A percentile compares a stretch with the other conserved stretches of the same genome.
Evolutionary conservation across 2,113 vertebrate genomes (phyloP).

Genomic region (Peromyscus leucopus): DNA sequence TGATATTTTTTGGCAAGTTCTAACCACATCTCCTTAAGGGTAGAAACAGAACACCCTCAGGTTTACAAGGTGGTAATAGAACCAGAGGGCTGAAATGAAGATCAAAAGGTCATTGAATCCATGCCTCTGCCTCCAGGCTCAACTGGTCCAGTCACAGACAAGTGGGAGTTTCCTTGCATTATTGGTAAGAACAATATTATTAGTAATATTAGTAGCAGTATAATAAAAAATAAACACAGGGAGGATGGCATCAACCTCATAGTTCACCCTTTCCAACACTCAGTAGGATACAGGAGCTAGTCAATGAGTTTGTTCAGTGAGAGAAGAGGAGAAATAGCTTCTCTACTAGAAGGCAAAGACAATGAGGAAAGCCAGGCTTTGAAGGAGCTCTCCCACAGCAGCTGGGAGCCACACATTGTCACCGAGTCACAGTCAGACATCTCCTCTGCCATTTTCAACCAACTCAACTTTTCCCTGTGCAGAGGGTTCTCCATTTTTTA

Average conservation of each 20-base stretch:
- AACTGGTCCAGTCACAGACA: constrained; percentile 13
- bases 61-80: constrained; percentile 28
- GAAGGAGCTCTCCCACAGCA: not conserved
- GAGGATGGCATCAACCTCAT: not conserved
- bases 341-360: not conserved
- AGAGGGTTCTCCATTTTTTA: not conserved
- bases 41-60: not conserved
- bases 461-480: not conserved
- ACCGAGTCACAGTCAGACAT: not conserved
- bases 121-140: constrained; percentile 31
- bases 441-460: not conserved
- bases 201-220: constrained; percentile 54
- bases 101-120: constrained; percentile 37
- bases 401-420: not conserved
- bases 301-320: not conserved
- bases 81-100: not conserved
- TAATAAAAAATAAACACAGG: constrained; percentile 37
- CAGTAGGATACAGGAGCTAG: not conserved
- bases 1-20: constrained; percentile 37
- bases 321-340: not conserved
- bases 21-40: constrained; percentile 3
- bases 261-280: not conserved
- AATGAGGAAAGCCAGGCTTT: not conserved
- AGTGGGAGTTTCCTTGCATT: not conserved
- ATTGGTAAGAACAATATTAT: constrained; percentile 22